Base-by-base conservation (phyloP, 2,113 vertebrate species). In the Macrotus californicus region DNA sequence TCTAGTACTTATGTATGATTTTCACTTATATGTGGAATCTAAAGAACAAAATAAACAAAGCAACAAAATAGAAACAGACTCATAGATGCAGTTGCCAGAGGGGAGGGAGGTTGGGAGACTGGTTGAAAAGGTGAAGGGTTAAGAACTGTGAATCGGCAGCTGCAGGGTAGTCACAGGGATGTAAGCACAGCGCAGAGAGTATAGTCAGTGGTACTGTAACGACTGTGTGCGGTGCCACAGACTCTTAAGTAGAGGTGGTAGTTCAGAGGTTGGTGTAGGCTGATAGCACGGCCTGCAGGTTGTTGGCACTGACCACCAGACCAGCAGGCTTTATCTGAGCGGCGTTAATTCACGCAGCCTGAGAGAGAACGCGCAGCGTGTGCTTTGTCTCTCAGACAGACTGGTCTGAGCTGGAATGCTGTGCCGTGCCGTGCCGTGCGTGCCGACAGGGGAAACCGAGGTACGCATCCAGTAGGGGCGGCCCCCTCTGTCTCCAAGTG, bases 401-500 rank as follows among this genome's bases (percentile, higher is more conserved):
- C 1, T 7, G 36, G 8, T 56, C 76, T 4, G 26, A 15, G 8
- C 75, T 46, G 70, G 8, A 69, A 19, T 9, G 4, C 34, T 7
- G 26, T 43, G 14, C 34, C 5, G 9, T 29, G 46, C 50, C 76
- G 43, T n/a, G n/a, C n/a, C n/a, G n/a, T n/a, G n/a, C 5, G 9
- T 29, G 46, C 50, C 76, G 43, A 16, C 19, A 13, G 8, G 59
- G 31, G 64, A 29, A 76, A 13, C 29, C 2, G 22, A 36, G 56
- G 15, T 9, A 6, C 18, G 22, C 0, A 0, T 6, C 26, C 69
- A 7, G 15, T 6, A 6, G 4, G 9, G 36, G 24, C 2, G 3
- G 24, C 50, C n/a, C n/a, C 16, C 31, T 19, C 29, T 7, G 2
- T 12, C 7, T 7, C 21, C 48, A 46, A 19, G 6, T 21, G 56